Conservation (phyloP, 2,888 invertebrate species). For the Gortyna flavago region DNA sequence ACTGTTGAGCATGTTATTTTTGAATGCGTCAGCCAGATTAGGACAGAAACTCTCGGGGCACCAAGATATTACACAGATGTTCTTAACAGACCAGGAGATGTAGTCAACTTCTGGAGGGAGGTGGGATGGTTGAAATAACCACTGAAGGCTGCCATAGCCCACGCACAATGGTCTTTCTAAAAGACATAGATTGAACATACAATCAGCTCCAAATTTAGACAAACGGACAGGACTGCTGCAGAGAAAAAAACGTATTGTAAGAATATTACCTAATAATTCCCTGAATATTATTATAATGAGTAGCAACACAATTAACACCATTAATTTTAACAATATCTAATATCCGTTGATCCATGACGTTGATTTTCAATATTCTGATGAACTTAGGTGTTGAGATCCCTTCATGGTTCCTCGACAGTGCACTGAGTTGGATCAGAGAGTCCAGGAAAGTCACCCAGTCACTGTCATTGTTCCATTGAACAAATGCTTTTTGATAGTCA, state of each 20-base stretch:
- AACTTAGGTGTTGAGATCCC: conserved; percentile 69
- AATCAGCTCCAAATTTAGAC: neutral
- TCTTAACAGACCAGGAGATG: too few relatives aligned
- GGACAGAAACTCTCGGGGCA: neutral
- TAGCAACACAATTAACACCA: conserved; percentile 52
- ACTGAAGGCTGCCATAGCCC: too few relatives aligned
- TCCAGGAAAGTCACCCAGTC: conserved; percentile 74
- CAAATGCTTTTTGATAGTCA: conserved; percentile 56
- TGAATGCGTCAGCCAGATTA: neutral
- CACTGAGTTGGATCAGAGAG: conserved; percentile 70
- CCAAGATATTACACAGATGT: too few relatives aligned
- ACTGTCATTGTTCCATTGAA: conserved; percentile 60
- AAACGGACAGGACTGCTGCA: too few relatives aligned
- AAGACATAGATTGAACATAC: too few relatives aligned
- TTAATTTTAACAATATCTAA: conserved; percentile 36
- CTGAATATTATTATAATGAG: conserved; percentile 41
- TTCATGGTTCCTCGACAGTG: conserved; percentile 60
- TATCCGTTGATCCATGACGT: conserved; percentile 57
- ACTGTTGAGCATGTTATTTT: neutral
- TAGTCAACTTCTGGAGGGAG: too few relatives aligned
- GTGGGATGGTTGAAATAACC: too few relatives aligned
- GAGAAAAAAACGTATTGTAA: neutral
- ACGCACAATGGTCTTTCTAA: too few relatives aligned
- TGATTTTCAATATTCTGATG: conserved; percentile 67
- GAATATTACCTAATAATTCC: conserved; percentile 55